Evolutionary conservation across 2,888 invertebrate species (phyloP).

Genomic region (Drosophila mimetica): DNA sequence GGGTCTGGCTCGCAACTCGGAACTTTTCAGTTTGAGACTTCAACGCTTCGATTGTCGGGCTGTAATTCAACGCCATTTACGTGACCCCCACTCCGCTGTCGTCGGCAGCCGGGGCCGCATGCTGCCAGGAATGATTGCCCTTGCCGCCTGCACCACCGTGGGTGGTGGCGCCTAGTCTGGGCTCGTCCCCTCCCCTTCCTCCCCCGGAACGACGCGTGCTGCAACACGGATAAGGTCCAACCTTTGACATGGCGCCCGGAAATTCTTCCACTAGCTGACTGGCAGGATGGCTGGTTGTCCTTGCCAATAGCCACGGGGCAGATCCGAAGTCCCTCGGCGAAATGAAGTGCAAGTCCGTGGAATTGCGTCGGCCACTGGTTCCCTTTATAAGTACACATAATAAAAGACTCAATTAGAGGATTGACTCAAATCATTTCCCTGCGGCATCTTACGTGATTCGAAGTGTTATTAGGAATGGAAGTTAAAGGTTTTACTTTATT

Average conservation of each 20-base stretch:
- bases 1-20: neutral
- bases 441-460: neutral
- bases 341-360: constrained; percentile 11
- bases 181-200: neutral
- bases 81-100: constrained; percentile 47
- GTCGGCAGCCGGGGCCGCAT: constrained; percentile 30
- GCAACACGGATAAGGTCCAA: constrained; percentile 63
- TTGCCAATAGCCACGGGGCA: constrained; percentile 12
- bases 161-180: constrained; percentile 39
- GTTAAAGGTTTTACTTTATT: neutral
- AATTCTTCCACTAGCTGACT: constrained; percentile 45
- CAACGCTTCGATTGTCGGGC: constrained; percentile 78
- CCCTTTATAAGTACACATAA: neutral
- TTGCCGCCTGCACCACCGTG: constrained; percentile 34
- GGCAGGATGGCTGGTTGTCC: constrained; percentile 22
- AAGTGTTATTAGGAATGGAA: neutral
- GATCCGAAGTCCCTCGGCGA: neutral
- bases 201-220: constrained; percentile 45
- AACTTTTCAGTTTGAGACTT: constrained; percentile 77
- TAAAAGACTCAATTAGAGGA: constrained; percentile 5
- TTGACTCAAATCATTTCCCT: neutral
- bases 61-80: constrained; percentile 78
- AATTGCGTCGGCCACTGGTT: neutral
- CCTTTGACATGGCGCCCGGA: constrained; percentile 63
- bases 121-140: constrained; percentile 46